A percentile compares a stretch with the other conserved stretches of the same genome.
Conservation (phyloP, 2,797 vertebrate genomes). For the Scolopax rusticola region DNA sequence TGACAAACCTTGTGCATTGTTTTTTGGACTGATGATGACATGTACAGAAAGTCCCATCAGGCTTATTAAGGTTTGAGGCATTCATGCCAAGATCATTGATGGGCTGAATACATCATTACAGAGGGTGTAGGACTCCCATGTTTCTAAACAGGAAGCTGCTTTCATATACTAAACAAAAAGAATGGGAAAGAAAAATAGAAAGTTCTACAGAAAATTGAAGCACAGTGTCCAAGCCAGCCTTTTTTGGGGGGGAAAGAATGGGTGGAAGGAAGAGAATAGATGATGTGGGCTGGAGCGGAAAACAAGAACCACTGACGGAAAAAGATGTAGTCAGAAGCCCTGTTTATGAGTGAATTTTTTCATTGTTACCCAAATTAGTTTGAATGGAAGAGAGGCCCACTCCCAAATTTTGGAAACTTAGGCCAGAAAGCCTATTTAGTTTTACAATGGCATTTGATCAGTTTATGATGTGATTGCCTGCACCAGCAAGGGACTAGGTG, state of each 20-base stretch:
- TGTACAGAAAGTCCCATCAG: constrained; percentile 45
- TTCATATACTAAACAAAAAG: constrained; percentile 61
- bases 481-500: neutral
- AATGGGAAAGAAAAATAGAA: constrained; percentile 59
- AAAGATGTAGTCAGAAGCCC: constrained; percentile 56
- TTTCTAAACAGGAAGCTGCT: constrained; percentile 68
- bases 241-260: constrained; percentile 22
- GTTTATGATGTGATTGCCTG: constrained; percentile 45
- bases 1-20: constrained; percentile 11
- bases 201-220: constrained; percentile 55
- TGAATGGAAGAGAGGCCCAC: constrained; percentile 56
- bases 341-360: constrained; percentile 38
- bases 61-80: constrained; percentile 32
- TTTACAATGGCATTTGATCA: constrained; percentile 45
- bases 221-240: constrained; percentile 31
- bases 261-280: constrained; percentile 71
- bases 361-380: constrained; percentile 69
- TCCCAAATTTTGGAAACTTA: constrained; percentile 61
- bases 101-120: constrained; percentile 61
- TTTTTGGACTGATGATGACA: constrained; percentile 20
- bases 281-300: constrained; percentile 67
- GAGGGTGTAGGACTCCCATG: constrained; percentile 53
- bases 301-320: constrained; percentile 58
- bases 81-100: constrained; percentile 57
- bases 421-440: constrained; percentile 59